These are phyloP conservation scores for Discoglossus pictus DNA, from an alignment of 2,797 vertebrate genomes.

Conservation along the genomic window DNA sequence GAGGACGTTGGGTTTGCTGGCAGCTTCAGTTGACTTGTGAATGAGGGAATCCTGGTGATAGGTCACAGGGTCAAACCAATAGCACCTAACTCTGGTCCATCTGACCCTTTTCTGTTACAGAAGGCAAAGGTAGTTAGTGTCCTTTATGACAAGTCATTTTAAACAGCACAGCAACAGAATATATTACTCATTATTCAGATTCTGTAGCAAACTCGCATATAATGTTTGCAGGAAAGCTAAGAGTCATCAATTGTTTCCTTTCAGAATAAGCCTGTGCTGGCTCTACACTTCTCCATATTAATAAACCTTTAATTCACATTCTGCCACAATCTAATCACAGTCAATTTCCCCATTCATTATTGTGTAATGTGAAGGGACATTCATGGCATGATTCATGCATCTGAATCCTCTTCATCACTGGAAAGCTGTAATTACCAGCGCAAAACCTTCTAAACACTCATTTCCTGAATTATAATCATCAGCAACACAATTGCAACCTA, in stretches of 20 bases:
- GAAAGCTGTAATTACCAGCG: slow-evolving; percentile 35
- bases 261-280: slow-evolving; percentile 7
- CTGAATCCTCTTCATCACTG: slow-evolving; percentile 35
- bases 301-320: slow-evolving; percentile 13
- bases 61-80: no score
- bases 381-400: slow-evolving; percentile 24
- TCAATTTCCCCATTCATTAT: slow-evolving; percentile 41
- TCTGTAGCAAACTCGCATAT: not conserved
- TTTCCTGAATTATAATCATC: slow-evolving; percentile 48
- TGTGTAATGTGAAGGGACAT: slow-evolving; percentile 36
- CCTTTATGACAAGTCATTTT: no score
- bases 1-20: no score
- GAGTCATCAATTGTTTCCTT: slow-evolving; percentile 28
- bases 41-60: no score
- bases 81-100: no score
- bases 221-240: slow-evolving; percentile 8
- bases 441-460: slow-evolving; percentile 41
- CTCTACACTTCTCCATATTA: slow-evolving; percentile 17
- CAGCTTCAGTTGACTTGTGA: no score
- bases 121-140: no score
- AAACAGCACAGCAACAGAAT: no score
- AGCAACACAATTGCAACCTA: slow-evolving; percentile 40
- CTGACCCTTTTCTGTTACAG: no score
- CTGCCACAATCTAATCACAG: slow-evolving; percentile 24
- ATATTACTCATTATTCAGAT: slow-evolving; percentile 4